phyloP scores from a whole-genome alignment of 1,140 invertebrate species.

The Leptonema lineaticorne region DNA sequence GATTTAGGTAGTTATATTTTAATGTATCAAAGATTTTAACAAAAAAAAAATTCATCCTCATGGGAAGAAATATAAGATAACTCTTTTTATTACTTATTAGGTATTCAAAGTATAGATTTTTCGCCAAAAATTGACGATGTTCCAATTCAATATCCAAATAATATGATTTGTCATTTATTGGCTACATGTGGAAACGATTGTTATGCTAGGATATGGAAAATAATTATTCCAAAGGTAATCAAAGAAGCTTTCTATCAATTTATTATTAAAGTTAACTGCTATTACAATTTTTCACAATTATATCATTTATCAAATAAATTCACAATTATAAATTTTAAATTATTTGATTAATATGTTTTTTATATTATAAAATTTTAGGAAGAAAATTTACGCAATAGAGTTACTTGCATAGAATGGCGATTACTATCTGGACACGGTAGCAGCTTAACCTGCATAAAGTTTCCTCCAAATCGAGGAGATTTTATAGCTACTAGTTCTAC shows the following conservation, averaged over 20 bases:
- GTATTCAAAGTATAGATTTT: constrained; percentile 38
- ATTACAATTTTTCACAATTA: too few species aligned
- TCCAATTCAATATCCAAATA: constrained; percentile 25
- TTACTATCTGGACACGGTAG: constrained; percentile 49
- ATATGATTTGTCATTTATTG: constrained; percentile 44
- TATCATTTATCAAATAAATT: not conserved
- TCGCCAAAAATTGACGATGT: constrained; percentile 21
- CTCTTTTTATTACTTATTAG: constrained; percentile 21
- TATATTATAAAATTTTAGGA: not conserved
- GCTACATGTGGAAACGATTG: constrained; percentile 74
- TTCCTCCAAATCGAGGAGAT: constrained; percentile 47
- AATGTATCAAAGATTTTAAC: not conserved
- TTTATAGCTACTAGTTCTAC: constrained; percentile 50
- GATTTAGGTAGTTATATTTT: constrained; percentile 59
- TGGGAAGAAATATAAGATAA: not conserved
- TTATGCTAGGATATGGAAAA: constrained; percentile 72
- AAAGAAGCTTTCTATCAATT: not conserved
- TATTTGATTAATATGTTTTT: not conserved
- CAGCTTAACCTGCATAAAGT: constrained; percentile 61
- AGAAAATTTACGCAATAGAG: constrained; percentile 16
- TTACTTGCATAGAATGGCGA: constrained; percentile 31
- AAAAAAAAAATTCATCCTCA: not conserved
- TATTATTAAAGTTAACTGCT: too few species aligned
- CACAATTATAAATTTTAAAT: not conserved
- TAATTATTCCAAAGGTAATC: constrained; percentile 46